Percentiles rank a stretch among this genome's conserved stretches.
phyloP scores from a whole-genome alignment of 2,888 invertebrate species.

The Conops quadrifasciatus region DNA sequence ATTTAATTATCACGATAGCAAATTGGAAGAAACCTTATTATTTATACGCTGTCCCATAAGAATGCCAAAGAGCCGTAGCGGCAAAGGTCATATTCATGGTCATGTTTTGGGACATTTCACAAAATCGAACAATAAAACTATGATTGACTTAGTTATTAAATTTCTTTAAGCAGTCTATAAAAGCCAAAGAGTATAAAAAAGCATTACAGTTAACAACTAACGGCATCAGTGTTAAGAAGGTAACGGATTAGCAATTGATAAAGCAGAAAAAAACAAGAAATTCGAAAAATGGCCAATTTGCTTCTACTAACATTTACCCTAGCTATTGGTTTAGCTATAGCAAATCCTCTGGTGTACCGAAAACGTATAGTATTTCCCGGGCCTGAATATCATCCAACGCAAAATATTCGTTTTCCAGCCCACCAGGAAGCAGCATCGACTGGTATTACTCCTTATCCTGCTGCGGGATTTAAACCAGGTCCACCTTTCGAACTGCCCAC shows the following conservation, averaged over 20 bases:
- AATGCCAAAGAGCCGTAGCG: neutral
- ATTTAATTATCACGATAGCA: too few species aligned
- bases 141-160: neutral
- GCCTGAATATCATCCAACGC: slow-evolving; percentile 7
- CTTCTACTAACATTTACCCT: neutral
- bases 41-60: too few species aligned
- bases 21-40: too few species aligned
- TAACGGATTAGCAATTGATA: neutral
- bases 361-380: slow-evolving; percentile 22
- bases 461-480: slow-evolving; percentile 52
- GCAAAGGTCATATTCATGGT: slow-evolving; percentile 11
- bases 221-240: neutral
- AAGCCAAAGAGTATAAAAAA: neutral
- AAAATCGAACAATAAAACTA: neutral
- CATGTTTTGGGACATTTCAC: too few species aligned
- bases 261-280: neutral
- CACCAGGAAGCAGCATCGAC: slow-evolving; percentile 42
- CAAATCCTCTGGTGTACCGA: neutral
- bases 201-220: slow-evolving; percentile 15
- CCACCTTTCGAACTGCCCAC: slow-evolving; percentile 44
- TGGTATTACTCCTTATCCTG: slow-evolving; percentile 47
- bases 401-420: slow-evolving; percentile 9
- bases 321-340: neutral
- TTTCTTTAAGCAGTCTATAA: slow-evolving; percentile 13
- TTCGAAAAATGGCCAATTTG: neutral